These are phyloP conservation scores for Parapristionchus giblindavisi DNA, from an alignment of 2,888 invertebrate species.

Conservation along the genomic window DNA sequence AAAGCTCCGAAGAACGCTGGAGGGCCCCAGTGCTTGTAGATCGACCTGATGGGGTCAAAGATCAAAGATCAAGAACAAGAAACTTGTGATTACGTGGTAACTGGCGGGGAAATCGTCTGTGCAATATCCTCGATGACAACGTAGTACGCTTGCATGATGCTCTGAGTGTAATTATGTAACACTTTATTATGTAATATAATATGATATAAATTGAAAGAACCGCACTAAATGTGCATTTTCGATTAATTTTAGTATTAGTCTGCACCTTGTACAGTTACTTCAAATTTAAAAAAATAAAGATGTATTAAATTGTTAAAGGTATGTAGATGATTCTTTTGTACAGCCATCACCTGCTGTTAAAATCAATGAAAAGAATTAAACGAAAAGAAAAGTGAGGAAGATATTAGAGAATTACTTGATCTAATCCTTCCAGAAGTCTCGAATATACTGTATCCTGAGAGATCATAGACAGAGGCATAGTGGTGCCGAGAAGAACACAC, in stretches of 20 bases:
- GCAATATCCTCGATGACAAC: constrained; percentile 17
- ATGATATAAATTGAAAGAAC: too few species aligned
- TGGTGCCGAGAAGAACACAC: neutral
- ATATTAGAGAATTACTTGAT: too few species aligned
- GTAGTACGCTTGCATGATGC: constrained; percentile 22
- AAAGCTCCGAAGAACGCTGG: neutral
- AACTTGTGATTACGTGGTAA: constrained; percentile 15
- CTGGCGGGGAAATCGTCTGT: neutral
- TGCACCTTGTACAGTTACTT: too few species aligned
- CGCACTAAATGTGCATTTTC: too few species aligned
- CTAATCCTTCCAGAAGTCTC: neutral
- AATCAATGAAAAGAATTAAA: too few species aligned
- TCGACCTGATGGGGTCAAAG: neutral
- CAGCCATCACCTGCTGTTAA: too few species aligned
- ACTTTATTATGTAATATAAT: too few species aligned
- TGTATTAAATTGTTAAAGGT: neutral
- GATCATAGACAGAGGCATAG: constrained; percentile 27
- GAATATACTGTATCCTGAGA: constrained; percentile 26
- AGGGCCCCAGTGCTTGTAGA: constrained; percentile 3
- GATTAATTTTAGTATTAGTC: too few species aligned
- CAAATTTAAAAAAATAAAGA: too few species aligned
- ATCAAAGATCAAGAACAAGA: too few species aligned
- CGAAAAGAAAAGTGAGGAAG: too few species aligned
- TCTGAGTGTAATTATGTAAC: constrained; percentile 12
- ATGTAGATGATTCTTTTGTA: too few species aligned